phyloP scores from a whole-genome alignment of 2,888 invertebrate species.

The Spisula subtruncata region DNA sequence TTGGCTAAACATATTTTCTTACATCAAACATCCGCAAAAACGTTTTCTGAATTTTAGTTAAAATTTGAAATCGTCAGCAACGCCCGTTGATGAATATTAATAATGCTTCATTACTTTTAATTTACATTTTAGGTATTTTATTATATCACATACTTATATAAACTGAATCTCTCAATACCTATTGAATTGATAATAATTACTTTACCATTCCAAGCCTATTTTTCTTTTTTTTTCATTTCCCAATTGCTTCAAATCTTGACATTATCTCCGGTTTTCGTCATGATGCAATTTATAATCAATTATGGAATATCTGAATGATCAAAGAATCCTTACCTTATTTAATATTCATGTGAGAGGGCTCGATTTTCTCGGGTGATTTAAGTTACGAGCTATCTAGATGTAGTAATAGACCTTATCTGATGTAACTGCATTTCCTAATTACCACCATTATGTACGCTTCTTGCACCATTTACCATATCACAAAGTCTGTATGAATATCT shows the following conservation, averaged over 20 bases:
- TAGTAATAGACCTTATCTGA: constrained; percentile 36
- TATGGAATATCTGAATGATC: constrained; percentile 11
- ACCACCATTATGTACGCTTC: constrained; percentile 39
- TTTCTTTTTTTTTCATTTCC: not conserved
- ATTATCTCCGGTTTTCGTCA: not conserved
- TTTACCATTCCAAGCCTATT: not conserved
- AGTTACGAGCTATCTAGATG: constrained; percentile 34
- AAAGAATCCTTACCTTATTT: not conserved
- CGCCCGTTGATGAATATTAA: not conserved
- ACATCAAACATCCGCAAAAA: no score
- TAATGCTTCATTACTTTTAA: not conserved
- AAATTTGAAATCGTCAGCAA: no score
- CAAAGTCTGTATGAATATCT: not conserved
- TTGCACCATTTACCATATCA: constrained; percentile 27
- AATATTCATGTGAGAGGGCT: not conserved
- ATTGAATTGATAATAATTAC: constrained; percentile 4
- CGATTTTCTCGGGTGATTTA: not conserved
- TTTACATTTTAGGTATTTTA: constrained; percentile 22
- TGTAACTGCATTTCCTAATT: constrained; percentile 49
- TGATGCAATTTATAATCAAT: constrained; percentile 30
- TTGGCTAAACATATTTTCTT: no score
- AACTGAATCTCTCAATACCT: not conserved
- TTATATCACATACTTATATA: not conserved
- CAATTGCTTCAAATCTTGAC: not conserved
- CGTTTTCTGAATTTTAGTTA: no score